Base-by-base conservation (phyloP, 1,140 invertebrate genomes). In the Pseudoatta argentina region DNA sequence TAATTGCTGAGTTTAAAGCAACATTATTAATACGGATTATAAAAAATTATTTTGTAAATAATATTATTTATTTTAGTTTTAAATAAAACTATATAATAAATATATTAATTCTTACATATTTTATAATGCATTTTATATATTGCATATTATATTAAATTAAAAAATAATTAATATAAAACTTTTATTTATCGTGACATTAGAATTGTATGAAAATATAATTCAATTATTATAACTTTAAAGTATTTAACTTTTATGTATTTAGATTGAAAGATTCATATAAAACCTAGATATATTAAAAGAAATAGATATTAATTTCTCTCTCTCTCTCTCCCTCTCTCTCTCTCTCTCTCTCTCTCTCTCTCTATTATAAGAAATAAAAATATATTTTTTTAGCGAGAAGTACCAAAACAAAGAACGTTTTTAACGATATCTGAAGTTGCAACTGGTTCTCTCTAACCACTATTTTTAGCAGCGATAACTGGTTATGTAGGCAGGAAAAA, bases 31-130 rank as follows among this genome's bases (percentile, higher is more conserved):
- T 57, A 14, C 1, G 27, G 8, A 0, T 55, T 55, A 55, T 18
- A 21, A 79, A 79, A 79, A 51, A 51, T 34, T 53, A 16, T 55
- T 6, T 75, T 75, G 4, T 30, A 18, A n/a, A 16, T n/a, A 73
- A n/a, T 34, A 55, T 72, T 55, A 53, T 30, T 30, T 73, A 34
- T 53, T 39, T 30, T 34, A 73, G 27, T 12, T 59, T 59, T 12
- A 39, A 39, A 75, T 59, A 10, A 16, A 44, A 75, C 7, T 73
- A 57, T 57, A 57, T 73, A 57, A 57, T 24, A 51, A 6, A 69
- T 57, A 57, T 39, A 34, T 30, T 55, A 55, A 39, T 39, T 39
- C 7, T 39, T 39, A 39, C 34, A 39, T 39, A 39, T 39, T 8
- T 7, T 7, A 39, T 39, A 39, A 39, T 39, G 34, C 34, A 39